phyloP scores from a whole-genome alignment of 2,113 vertebrate genomes.

The Amia ocellicauda region DNA sequence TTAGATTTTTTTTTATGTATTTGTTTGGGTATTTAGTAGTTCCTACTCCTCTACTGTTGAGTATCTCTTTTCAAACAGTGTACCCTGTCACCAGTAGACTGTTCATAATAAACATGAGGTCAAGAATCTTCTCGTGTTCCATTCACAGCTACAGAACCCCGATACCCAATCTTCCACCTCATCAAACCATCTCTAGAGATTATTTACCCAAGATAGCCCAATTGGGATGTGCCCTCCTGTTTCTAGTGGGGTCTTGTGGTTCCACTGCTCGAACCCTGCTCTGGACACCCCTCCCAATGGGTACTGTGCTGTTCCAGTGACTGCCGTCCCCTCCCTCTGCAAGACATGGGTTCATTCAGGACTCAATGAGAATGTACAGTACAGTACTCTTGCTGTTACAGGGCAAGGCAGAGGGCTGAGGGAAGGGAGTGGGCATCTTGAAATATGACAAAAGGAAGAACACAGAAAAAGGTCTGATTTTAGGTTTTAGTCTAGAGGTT shows the following conservation, averaged over 20 bases:
- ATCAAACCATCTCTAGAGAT: neutral
- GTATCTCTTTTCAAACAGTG: too few species aligned
- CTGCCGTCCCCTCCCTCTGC: constrained; percentile 52
- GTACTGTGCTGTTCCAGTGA: constrained; percentile 46
- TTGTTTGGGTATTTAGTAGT: too few species aligned
- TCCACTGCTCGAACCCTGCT: constrained; percentile 27
- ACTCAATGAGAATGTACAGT: constrained; percentile 32
- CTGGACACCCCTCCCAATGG: constrained; percentile 1
- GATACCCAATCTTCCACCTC: too few species aligned
- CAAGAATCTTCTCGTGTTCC: too few species aligned
- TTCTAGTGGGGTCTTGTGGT: constrained; percentile 62
- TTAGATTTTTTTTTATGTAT: too few species aligned
- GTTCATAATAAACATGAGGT: too few species aligned
- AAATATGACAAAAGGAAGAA: constrained; percentile 5
- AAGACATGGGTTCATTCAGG: constrained; percentile 62
- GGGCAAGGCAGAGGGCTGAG: constrained; percentile 27
- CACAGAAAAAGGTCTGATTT: constrained; percentile 22
- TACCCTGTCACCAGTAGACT: too few species aligned
- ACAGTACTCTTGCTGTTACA: constrained; percentile 22
- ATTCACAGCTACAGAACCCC: too few species aligned
- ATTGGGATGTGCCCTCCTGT: constrained; percentile 68
- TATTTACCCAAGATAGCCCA: constrained; percentile 66
- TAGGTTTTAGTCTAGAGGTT: too few species aligned
- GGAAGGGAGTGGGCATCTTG: constrained; percentile 28
- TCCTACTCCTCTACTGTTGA: too few species aligned